Evolutionary conservation across 64 coral and sea anemone species (phyloP).

Genomic region (Acropora yongei): DNA sequence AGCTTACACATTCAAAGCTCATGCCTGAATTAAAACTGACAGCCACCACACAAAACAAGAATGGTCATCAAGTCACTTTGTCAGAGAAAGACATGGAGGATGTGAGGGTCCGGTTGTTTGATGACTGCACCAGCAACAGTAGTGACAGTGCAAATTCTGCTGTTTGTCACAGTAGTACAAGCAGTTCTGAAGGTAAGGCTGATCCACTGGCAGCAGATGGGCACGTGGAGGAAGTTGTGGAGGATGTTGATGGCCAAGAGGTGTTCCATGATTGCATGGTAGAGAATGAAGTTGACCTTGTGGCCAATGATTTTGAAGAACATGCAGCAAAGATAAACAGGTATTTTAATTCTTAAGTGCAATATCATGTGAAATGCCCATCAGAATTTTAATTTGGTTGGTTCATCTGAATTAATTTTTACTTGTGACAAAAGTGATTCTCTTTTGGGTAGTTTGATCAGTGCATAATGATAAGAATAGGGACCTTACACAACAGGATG

Average conservation of each 20-base stretch:
- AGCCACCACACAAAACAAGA: not conserved
- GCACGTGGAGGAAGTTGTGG: not conserved
- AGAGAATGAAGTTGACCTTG: not conserved
- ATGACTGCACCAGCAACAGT: constrained; percentile 1
- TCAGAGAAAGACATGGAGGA: not conserved
- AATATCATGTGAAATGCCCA: not conserved
- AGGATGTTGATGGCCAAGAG: constrained; percentile 58
- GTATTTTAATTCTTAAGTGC: not conserved
- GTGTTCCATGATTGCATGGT: constrained; percentile 61
- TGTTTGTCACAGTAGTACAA: not conserved
- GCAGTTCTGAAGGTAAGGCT: constrained; percentile 32
- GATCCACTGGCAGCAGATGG: not conserved
- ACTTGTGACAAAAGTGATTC: no score
- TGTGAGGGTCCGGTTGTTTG: constrained; percentile 50
- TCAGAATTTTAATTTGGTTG: not conserved
- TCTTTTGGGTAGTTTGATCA: no score
- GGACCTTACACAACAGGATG: no score
- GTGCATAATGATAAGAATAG: no score
- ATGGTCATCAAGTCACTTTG: not conserved
- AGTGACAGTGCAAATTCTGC: constrained; percentile 6
- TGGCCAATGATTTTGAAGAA: not conserved
- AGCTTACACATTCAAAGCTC: constrained; percentile 57
- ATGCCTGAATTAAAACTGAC: constrained; percentile 72
- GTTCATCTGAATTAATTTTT: no score
- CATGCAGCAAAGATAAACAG: not conserved